A percentile compares a stretch with the other conserved stretches of the same genome.
These are phyloP conservation scores for Drosophila bunnanda DNA, from an alignment of 2,888 invertebrate species.

Conservation along the genomic window DNA sequence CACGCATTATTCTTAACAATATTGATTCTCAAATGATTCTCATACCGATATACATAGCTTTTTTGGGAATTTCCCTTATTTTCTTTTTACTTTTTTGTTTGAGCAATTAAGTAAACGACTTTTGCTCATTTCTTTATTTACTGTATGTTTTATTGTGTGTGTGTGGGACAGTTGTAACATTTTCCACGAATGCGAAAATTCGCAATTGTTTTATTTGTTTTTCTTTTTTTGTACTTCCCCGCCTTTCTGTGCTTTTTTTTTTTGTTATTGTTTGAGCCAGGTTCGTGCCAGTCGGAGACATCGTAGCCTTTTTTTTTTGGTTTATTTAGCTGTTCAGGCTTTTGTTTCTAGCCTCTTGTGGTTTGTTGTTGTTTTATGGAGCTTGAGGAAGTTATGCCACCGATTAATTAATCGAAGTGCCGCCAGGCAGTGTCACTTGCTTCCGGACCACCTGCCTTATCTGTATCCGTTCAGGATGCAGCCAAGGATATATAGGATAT, in stretches of 20 bases:
- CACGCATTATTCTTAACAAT: conserved; percentile 33
- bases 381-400: conserved; percentile 53
- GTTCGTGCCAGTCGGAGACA: conserved; percentile 73
- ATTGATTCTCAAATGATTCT: conserved; percentile 47
- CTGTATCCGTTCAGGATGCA: conserved; percentile 1
- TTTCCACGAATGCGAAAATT: conserved; percentile 66
- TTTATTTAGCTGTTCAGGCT: conserved; percentile 19
- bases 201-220: conserved; percentile 48
- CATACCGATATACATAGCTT: background rate
- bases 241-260: conserved; percentile 24
- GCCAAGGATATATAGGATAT: conserved; percentile 21
- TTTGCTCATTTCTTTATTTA: conserved; percentile 26
- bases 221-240: conserved; percentile 27
- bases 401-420: conserved; percentile 17
- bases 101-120: conserved; percentile 42
- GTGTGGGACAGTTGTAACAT: conserved; percentile 57
- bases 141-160: conserved; percentile 10
- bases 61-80: conserved; percentile 1
- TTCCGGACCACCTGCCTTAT: conserved; percentile 47
- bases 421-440: conserved; percentile 10
- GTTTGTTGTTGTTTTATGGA: conserved; percentile 6
- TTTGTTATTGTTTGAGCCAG: conserved; percentile 46
- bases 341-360: conserved; percentile 22
- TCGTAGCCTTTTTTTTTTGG: conserved; percentile 60
- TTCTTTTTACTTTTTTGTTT: conserved; percentile 8